Conservation (phyloP, 2,113 vertebrate species). For the Ariopsis seemanni region DNA sequence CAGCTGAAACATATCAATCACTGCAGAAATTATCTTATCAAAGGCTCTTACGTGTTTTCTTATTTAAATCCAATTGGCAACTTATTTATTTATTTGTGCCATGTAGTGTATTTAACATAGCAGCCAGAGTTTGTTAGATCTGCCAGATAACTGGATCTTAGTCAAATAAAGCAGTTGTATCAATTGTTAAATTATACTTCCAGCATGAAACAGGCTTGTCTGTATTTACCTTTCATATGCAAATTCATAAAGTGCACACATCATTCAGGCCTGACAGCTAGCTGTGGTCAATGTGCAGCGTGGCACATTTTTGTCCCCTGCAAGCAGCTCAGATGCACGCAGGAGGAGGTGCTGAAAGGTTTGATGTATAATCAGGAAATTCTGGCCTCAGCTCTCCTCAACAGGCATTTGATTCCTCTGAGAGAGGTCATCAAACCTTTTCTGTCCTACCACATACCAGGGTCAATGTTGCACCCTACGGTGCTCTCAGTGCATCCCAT, state of each 20-base stretch:
- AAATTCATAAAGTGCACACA: not conserved
- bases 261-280: conserved; percentile 6
- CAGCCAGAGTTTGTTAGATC: not conserved
- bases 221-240: not conserved
- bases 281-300: not conserved
- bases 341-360: conserved; percentile 65
- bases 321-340: conserved; percentile 38
- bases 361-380: conserved; percentile 69
- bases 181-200: not conserved
- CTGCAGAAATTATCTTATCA: too few species aligned
- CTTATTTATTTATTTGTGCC: too few species aligned
- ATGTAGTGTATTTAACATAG: not conserved
- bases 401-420: conserved; percentile 52
- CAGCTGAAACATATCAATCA: too few species aligned
- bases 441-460: conserved; percentile 56
- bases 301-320: conserved; percentile 29
- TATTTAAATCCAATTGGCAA: too few species aligned
- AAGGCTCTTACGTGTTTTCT: too few species aligned
- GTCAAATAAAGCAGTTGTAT: not conserved
- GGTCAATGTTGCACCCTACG: conserved; percentile 52
- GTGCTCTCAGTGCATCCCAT: conserved; percentile 51
- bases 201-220: too few species aligned
- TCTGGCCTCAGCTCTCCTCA: conserved; percentile 57
- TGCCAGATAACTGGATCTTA: not conserved
- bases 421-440: conserved; percentile 58